Percentiles rank a stretch among this genome's conserved stretches.
Evolutionary conservation across 2,113 vertebrate genomes (phyloP).

Genomic region (Trematomus loennbergii): DNA sequence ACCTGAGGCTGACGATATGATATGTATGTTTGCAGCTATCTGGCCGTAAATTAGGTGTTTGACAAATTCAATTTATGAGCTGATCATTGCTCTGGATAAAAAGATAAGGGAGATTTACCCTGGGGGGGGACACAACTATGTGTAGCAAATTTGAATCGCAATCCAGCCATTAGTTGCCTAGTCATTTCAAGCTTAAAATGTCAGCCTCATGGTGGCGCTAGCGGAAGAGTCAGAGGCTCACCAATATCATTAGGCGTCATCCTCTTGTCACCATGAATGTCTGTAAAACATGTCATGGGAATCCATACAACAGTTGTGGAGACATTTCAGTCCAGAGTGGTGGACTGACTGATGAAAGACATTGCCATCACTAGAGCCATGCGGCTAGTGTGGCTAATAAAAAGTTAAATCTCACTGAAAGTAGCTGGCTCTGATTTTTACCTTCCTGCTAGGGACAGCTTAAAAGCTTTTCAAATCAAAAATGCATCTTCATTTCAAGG

Average conservation of each 20-base stretch:
- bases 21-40: background rate
- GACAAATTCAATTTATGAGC: background rate
- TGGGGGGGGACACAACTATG: background rate
- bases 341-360: background rate
- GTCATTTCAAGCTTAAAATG: background rate
- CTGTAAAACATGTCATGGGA: background rate
- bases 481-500: background rate
- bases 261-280: background rate
- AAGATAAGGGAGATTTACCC: background rate
- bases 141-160: too few species aligned
- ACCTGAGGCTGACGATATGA: background rate
- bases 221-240: background rate
- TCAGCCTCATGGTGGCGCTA: background rate
- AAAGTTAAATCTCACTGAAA: background rate
- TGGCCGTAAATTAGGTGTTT: background rate
- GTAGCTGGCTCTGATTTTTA: background rate
- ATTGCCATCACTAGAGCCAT: background rate
- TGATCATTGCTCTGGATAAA: background rate
- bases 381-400: background rate
- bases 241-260: background rate
- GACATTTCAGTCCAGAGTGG: background rate
- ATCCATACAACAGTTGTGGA: background rate
- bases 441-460: background rate
- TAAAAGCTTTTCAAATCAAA: conserved; percentile 5
- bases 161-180: background rate